Conservation (phyloP, 2,113 vertebrate species). For the Hippocampus zosterae region DNA sequence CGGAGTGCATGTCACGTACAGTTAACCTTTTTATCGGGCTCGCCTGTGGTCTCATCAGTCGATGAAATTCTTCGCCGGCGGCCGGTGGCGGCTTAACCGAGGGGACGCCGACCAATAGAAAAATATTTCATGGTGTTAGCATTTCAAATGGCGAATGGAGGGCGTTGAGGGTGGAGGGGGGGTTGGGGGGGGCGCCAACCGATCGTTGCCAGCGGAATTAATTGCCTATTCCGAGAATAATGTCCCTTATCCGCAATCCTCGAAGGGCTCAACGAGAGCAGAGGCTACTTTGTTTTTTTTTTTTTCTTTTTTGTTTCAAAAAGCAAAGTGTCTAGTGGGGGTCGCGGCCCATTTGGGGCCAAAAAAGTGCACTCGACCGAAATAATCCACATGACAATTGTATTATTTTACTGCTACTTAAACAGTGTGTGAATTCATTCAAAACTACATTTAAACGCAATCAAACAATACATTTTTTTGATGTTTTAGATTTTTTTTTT, state of each 20-base stretch:
- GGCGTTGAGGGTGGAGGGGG: constrained; percentile 72
- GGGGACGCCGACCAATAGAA: constrained; percentile 98
- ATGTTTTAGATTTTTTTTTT: neutral
- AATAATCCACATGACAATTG: constrained; percentile 98
- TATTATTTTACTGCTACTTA: constrained; percentile 70
- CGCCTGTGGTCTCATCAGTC: constrained; percentile 99
- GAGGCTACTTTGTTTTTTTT: constrained; percentile 82
- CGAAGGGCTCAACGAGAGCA: constrained; percentile 89
- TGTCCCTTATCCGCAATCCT: constrained; percentile 99
- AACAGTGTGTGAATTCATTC: neutral
- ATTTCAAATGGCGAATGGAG: constrained; percentile 98
- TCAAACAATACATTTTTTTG: neutral
- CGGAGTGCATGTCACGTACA: constrained; percentile 99
- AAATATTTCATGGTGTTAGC: constrained; percentile 99
- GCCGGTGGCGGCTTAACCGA: constrained; percentile 94
- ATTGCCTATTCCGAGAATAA: constrained; percentile 99
- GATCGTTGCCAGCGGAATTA: constrained; percentile 99
- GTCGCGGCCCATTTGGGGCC: neutral
- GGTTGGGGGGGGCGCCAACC: constrained; percentile 92
- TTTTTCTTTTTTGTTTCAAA: constrained; percentile 87
- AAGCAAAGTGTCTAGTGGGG: constrained; percentile 94
- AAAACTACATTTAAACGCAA: neutral
- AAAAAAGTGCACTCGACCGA: constrained; percentile 87
- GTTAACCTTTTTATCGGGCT: constrained; percentile 99
- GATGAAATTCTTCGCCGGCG: constrained; percentile 99